Conservation (phyloP, 2,888 invertebrate species). For the Callyntrura guangdongensis region DNA sequence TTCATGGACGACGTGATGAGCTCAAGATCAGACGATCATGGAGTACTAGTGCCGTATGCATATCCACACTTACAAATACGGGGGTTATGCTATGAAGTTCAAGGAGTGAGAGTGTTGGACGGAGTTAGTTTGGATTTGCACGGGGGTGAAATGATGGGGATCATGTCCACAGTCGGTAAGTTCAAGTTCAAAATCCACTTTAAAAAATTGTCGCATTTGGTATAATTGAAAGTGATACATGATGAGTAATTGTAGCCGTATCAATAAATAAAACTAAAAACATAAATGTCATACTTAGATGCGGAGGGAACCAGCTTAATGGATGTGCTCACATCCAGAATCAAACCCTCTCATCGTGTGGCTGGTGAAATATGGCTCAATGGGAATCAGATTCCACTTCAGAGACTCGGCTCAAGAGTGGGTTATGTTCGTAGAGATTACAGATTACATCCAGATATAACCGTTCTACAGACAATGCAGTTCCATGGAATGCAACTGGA, state of each 20-base stretch:
- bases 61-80: conserved; percentile 87
- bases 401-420: conserved; percentile 90
- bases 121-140: conserved; percentile 95
- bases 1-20: conserved; percentile 69
- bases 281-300: conserved; percentile 86
- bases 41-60: conserved; percentile 55
- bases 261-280: too few species aligned
- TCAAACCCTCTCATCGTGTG: conserved; percentile 68
- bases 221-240: neutral
- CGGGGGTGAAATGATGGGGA: conserved; percentile 95
- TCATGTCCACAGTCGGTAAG: conserved; percentile 91
- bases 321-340: conserved; percentile 91
- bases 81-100: conserved; percentile 88
- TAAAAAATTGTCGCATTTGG: too few species aligned
- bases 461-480: conserved; percentile 94
- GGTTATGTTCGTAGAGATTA: conserved; percentile 92
- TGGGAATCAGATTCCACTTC: conserved; percentile 92
- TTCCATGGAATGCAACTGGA: conserved; percentile 89
- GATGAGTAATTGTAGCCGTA: too few species aligned
- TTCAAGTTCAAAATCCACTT: too few species aligned
- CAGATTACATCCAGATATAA: conserved; percentile 94
- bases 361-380: conserved; percentile 94
- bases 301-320: conserved; percentile 94
- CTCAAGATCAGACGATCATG: conserved; percentile 66
- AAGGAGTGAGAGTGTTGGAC: conserved; percentile 88